Evolutionary conservation across 2,797 vertebrate species (phyloP).

Genomic region (Microhierax caerulescens): DNA sequence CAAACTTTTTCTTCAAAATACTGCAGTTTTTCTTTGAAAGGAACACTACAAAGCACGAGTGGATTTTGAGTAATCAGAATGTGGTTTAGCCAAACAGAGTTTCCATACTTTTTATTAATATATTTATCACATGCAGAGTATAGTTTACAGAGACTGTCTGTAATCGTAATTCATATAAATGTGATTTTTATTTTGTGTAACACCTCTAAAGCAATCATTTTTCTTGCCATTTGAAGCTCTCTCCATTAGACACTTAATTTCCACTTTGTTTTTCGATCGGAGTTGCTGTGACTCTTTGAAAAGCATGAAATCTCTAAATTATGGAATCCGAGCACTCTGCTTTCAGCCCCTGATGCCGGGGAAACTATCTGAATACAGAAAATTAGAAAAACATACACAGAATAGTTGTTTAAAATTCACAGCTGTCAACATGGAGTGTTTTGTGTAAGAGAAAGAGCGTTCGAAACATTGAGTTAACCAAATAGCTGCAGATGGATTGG

Average conservation of each 20-base stretch:
- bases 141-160: background rate
- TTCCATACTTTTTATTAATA: background rate
- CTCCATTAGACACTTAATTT: constrained; percentile 68
- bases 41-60: background rate
- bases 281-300: constrained; percentile 77
- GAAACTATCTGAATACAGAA: constrained; percentile 69
- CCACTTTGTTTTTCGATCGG: constrained; percentile 78
- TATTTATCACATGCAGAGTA: background rate
- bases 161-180: background rate
- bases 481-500: constrained; percentile 69
- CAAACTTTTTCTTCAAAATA: constrained; percentile 22
- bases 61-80: background rate
- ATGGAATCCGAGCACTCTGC: constrained; percentile 56
- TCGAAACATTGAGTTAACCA: constrained; percentile 68
- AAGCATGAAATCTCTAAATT: constrained; percentile 85
- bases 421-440: constrained; percentile 74
- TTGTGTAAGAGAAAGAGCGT: constrained; percentile 68
- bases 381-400: constrained; percentile 82
- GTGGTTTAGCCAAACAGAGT: background rate
- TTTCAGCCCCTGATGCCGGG: background rate
- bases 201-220: background rate
- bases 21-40: background rate
- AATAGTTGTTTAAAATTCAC: constrained; percentile 76
- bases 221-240: constrained; percentile 30
- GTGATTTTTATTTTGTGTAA: background rate